phyloP scores from a whole-genome alignment of 2,888 invertebrate species.

The Platerodrilus igneus region DNA sequence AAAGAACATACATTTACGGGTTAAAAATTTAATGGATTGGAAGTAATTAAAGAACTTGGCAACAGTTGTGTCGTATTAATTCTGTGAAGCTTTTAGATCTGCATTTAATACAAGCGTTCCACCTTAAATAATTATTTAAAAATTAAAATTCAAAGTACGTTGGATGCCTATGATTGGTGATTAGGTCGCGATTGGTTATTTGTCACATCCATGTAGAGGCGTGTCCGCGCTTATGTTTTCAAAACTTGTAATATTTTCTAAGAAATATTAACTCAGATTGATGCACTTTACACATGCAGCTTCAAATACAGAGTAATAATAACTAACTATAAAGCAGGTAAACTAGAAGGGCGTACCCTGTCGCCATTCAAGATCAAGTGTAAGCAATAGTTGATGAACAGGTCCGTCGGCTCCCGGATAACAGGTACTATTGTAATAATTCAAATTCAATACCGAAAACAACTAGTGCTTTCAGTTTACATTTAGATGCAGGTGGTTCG shows the following conservation, averaged over 20 bases:
- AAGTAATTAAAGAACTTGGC: too few species aligned
- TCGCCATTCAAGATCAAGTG: constrained; percentile 48
- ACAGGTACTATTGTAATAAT: constrained; percentile 49
- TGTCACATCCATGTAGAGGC: constrained; percentile 29
- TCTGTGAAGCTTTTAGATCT: too few species aligned
- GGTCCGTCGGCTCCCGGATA: constrained; percentile 45
- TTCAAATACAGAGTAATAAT: constrained; percentile 31
- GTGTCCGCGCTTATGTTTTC: too few species aligned
- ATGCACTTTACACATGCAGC: constrained; percentile 30
- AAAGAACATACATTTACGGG: too few species aligned
- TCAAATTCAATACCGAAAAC: constrained; percentile 46
- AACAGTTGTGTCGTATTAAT: too few species aligned
- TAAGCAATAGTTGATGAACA: constrained; percentile 48
- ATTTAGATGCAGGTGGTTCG: constrained; percentile 17
- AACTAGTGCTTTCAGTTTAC: constrained; percentile 38
- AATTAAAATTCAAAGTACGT: constrained; percentile 36
- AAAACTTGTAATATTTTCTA: too few species aligned
- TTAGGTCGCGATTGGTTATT: constrained; percentile 32
- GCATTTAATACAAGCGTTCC: too few species aligned
- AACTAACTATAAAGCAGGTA: constrained; percentile 32
- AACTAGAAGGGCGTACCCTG: constrained; percentile 44
- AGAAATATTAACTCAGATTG: constrained; percentile 6
- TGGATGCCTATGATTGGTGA: constrained; percentile 32
- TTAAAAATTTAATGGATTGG: too few species aligned
- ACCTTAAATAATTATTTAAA: too few species aligned